Percentiles rank a stretch among this genome's conserved stretches.
phyloP scores from a whole-genome alignment of 2,113 vertebrate genomes.

The Microtus oregoni region DNA sequence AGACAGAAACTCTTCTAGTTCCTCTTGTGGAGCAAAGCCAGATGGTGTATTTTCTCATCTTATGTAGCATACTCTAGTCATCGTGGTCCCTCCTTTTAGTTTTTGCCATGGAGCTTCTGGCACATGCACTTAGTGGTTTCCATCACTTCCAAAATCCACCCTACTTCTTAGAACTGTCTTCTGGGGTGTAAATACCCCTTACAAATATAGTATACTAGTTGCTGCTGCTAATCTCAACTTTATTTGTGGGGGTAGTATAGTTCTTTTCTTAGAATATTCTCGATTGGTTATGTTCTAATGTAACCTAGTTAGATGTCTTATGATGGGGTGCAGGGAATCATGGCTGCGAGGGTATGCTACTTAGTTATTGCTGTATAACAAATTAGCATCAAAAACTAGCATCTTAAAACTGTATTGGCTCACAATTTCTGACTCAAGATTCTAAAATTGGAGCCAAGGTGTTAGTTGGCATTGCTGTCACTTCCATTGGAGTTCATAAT shows the following conservation, averaged over 20 bases:
- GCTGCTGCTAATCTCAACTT: not conserved
- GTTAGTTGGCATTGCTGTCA: not conserved
- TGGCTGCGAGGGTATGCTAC: not conserved
- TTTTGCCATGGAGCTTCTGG: not conserved
- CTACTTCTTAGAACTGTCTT: not conserved
- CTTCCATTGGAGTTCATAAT: not conserved
- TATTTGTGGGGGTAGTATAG: not conserved
- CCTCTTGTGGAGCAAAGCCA: not conserved
- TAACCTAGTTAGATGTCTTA: constrained; percentile 19
- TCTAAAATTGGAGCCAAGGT: not conserved
- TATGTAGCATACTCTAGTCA: not conserved
- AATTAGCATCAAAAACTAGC: constrained; percentile 11
- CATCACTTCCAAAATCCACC: not conserved
- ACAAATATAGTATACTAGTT: not conserved
- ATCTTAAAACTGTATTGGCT: not conserved
- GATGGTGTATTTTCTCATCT: not conserved
- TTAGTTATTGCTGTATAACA: constrained; percentile 23
- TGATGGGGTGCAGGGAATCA: not conserved
- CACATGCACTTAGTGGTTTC: not conserved
- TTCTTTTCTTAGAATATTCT: not conserved
- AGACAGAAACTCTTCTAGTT: not conserved
- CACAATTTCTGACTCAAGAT: constrained; percentile 8
- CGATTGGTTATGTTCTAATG: not conserved
- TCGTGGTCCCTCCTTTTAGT: not conserved
- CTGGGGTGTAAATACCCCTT: not conserved